These are phyloP conservation scores for Girardia tigrina DNA, from an alignment of 2,888 invertebrate genomes.

Conservation along the genomic window DNA sequence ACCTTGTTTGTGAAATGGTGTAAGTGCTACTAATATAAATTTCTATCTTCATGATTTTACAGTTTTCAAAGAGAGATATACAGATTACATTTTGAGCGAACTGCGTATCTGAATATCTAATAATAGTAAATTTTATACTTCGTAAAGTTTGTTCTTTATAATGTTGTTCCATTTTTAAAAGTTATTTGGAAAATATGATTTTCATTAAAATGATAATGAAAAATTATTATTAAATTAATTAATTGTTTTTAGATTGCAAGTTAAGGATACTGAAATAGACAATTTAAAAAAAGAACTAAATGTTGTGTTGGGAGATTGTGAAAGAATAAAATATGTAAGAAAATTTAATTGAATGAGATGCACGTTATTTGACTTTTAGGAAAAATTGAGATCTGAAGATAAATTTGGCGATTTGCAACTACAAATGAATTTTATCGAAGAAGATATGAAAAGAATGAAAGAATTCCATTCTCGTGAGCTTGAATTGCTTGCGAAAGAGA, in stretches of 20 bases:
- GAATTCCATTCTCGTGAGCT: background rate
- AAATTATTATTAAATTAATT: no score
- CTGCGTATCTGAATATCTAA: no score
- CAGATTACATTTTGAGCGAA: no score
- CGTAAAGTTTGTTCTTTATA: no score
- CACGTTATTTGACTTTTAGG: constrained; percentile 1
- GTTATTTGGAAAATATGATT: no score
- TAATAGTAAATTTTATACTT: no score
- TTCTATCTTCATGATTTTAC: no score
- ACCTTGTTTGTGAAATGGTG: no score
- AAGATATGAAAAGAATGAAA: background rate
- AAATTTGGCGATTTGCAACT: background rate
- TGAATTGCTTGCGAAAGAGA: background rate
- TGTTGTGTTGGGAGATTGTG: constrained; percentile 3
- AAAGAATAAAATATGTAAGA: background rate
- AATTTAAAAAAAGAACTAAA: background rate
- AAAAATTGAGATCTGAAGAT: background rate
- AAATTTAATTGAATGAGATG: background rate
- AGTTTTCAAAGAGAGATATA: no score
- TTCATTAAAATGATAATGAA: no score
- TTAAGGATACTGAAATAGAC: background rate
- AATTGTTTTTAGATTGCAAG: background rate
- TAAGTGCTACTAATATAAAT: no score
- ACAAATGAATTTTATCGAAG: background rate
- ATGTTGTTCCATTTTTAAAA: no score